Conservation (phyloP, 2,113 vertebrate species). For the Hoplias malabaricus region DNA sequence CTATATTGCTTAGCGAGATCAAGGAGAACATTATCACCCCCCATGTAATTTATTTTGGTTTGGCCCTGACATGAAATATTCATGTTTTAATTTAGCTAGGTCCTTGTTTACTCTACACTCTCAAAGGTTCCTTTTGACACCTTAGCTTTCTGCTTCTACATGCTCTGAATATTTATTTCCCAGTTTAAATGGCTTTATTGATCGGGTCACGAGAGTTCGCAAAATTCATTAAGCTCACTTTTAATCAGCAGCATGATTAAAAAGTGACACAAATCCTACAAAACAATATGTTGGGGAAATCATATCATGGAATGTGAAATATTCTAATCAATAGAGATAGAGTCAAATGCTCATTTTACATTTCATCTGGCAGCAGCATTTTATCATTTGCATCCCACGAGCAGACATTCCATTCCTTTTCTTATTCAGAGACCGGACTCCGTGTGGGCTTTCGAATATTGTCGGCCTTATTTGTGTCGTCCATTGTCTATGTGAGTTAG, state of each 20-base stretch:
- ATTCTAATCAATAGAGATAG: background rate
- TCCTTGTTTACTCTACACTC: conserved; percentile 36
- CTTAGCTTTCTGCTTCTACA: conserved; percentile 21
- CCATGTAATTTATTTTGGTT: conserved; percentile 51
- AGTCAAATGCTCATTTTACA: background rate
- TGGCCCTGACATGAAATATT: conserved; percentile 55
- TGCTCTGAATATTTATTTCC: conserved; percentile 27
- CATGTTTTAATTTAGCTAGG: conserved; percentile 53
- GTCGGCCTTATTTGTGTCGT: conserved; percentile 26
- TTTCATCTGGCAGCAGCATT: background rate
- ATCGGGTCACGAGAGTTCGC: conserved; percentile 12
- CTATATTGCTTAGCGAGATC: conserved; percentile 60
- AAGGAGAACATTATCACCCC: conserved; percentile 44
- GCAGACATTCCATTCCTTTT: background rate
- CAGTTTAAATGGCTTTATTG: conserved; percentile 5
- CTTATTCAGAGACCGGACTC: background rate
- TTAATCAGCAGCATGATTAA: background rate
- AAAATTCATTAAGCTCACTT: conserved; percentile 6
- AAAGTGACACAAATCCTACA: background rate
- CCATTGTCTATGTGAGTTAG: conserved; percentile 42
- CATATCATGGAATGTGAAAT: background rate
- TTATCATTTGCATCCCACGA: background rate
- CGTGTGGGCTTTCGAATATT: conserved; percentile 20
- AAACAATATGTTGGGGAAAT: background rate
- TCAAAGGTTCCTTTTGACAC: conserved; percentile 45